Conservation (phyloP, 2,888 invertebrate genomes). For the Podabrus alpinus region DNA sequence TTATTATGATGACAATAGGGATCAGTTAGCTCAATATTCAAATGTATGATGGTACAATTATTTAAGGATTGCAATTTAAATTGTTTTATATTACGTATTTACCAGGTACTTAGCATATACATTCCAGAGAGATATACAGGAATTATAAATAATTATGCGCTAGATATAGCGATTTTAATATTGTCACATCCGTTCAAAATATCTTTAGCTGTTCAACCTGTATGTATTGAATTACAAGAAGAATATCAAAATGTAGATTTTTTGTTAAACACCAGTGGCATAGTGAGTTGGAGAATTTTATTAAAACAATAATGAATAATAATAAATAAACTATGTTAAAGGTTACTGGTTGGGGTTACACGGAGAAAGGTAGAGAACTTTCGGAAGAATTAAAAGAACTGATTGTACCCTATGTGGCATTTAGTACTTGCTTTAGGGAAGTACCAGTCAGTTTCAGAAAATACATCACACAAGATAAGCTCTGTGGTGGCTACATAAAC, state of each 20-base stretch:
- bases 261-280: slow-evolving; percentile 24
- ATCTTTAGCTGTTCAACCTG: slow-evolving; percentile 46
- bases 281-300: slow-evolving; percentile 35
- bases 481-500: background rate
- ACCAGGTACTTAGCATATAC: slow-evolving; percentile 38
- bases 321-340: background rate
- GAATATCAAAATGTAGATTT: slow-evolving; percentile 13
- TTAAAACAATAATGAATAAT: too few relatives aligned
- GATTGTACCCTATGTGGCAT: background rate
- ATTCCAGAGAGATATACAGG: slow-evolving; percentile 38
- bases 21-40: slow-evolving; percentile 21
- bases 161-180: slow-evolving; percentile 49
- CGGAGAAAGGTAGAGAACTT: background rate
- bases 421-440: background rate
- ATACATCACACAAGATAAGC: background rate
- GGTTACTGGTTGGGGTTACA: background rate
- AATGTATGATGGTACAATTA: background rate
- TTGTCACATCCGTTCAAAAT: slow-evolving; percentile 41
- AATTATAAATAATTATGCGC: slow-evolving; percentile 34
- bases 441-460: background rate
- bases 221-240: slow-evolving; percentile 45
- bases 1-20: slow-evolving; percentile 37
- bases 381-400: background rate
- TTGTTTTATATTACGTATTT: too few relatives aligned
- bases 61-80: too few relatives aligned